phyloP scores from a whole-genome alignment of 2,888 invertebrate genomes.

The Gymnocheta viridis region DNA sequence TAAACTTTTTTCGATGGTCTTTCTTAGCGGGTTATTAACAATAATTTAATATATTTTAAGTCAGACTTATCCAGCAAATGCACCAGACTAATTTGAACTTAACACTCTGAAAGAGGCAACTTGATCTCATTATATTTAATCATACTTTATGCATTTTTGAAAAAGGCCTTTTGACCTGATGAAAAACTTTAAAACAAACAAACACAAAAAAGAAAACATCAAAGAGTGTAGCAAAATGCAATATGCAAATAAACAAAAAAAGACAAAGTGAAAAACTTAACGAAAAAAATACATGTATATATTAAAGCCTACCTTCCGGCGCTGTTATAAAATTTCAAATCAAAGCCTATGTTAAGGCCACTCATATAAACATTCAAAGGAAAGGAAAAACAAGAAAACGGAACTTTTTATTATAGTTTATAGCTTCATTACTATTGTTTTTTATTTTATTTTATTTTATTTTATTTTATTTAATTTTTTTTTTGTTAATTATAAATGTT shows the following conservation, averaged over 20 bases:
- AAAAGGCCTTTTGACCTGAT: slow-evolving; percentile 14
- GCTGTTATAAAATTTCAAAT: slow-evolving; percentile 38
- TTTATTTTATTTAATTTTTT: too few relatives aligned
- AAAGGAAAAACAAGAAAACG: slow-evolving; percentile 25
- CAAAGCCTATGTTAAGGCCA: slow-evolving; percentile 56
- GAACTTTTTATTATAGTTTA: slow-evolving; percentile 20
- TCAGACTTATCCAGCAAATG: too few relatives aligned
- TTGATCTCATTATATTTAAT: not conserved
- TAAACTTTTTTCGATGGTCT: too few relatives aligned
- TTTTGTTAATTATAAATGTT: slow-evolving; percentile 51
- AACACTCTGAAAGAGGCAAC: not conserved
- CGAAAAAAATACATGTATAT: not conserved
- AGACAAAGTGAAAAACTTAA: not conserved
- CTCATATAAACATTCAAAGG: slow-evolving; percentile 6
- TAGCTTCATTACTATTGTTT: not conserved
- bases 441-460: too few relatives aligned
- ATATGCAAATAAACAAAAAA: too few relatives aligned
- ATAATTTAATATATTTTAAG: too few relatives aligned
- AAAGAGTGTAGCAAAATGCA: slow-evolving; percentile 7
- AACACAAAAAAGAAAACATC: slow-evolving; percentile 6
- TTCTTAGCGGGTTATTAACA: too few relatives aligned
- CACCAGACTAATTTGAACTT: too few relatives aligned
- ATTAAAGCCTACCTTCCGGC: slow-evolving; percentile 40
- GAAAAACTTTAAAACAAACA: slow-evolving; percentile 4
- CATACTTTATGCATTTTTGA: not conserved